Evolutionary conservation across 2,888 invertebrate genomes (phyloP).

Genomic region (Drosophila falleni): DNA sequence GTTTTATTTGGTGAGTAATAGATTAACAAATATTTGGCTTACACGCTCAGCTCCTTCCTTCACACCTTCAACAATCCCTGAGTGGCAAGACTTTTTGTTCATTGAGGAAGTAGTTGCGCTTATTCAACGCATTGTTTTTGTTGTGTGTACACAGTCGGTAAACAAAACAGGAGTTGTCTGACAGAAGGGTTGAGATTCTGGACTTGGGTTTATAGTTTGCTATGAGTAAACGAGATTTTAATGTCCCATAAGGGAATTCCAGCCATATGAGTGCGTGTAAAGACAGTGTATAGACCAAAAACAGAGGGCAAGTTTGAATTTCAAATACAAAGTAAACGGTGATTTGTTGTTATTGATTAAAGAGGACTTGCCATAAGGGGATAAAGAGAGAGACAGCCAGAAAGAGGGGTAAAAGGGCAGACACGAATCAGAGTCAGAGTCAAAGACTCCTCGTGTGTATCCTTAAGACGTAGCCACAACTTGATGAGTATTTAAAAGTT

Average conservation of each 20-base stretch:
- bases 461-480: conserved; percentile 61
- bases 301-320: conserved; percentile 57
- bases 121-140: conserved; percentile 21
- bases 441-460: conserved; percentile 32
- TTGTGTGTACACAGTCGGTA: conserved; percentile 45
- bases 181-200: conserved; percentile 64
- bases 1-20: conserved; percentile 1
- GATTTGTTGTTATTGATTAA: conserved; percentile 84
- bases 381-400: not conserved
- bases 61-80: not conserved
- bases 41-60: not conserved
- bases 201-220: conserved; percentile 45
- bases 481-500: conserved; percentile 84
- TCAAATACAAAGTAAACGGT: conserved; percentile 82
- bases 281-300: conserved; percentile 1
- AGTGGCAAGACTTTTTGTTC: not conserved
- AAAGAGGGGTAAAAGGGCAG: conserved; percentile 2
- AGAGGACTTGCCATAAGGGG: conserved; percentile 65
- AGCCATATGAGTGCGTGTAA: conserved; percentile 32
- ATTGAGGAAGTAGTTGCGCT: conserved; percentile 45
- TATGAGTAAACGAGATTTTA: conserved; percentile 82
- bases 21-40: not conserved
- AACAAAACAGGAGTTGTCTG: conserved; percentile 63
- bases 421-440: conserved; percentile 17
- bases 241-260: conserved; percentile 84